A percentile compares a stretch with the other conserved stretches of the same genome.
Evolutionary conservation across 2,888 invertebrate genomes (phyloP).

Genomic region (Pachycephus smyrnensis): DNA sequence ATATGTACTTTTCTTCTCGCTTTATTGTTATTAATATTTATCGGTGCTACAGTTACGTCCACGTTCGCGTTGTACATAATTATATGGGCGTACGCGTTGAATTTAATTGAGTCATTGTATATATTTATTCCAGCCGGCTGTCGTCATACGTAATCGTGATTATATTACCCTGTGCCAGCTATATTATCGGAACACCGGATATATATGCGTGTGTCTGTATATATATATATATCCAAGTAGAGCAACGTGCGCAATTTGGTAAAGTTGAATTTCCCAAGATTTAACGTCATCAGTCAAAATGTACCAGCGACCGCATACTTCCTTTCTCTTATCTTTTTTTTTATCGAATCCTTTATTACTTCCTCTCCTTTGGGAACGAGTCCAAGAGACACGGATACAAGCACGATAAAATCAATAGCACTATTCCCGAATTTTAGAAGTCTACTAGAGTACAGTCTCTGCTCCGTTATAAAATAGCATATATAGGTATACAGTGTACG

Average conservation of each 20-base stretch:
- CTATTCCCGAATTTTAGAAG: background rate
- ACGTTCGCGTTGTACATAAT: background rate
- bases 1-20: background rate
- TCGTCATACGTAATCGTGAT: background rate
- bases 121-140: background rate
- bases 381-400: background rate
- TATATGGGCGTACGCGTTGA: background rate
- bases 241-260: background rate
- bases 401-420: background rate
- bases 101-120: background rate
- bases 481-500: background rate
- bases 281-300: background rate
- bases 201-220: background rate
- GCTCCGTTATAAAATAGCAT: background rate
- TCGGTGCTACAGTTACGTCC: background rate
- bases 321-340: background rate
- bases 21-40: background rate
- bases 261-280: background rate
- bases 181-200: background rate
- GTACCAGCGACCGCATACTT: background rate
- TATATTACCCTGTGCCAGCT: background rate
- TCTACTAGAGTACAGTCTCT: background rate
- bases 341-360: background rate
- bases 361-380: background rate
- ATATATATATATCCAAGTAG: background rate